Evolutionary conservation across 1,140 invertebrate species (phyloP).

Genomic region (Heliconius himera): DNA sequence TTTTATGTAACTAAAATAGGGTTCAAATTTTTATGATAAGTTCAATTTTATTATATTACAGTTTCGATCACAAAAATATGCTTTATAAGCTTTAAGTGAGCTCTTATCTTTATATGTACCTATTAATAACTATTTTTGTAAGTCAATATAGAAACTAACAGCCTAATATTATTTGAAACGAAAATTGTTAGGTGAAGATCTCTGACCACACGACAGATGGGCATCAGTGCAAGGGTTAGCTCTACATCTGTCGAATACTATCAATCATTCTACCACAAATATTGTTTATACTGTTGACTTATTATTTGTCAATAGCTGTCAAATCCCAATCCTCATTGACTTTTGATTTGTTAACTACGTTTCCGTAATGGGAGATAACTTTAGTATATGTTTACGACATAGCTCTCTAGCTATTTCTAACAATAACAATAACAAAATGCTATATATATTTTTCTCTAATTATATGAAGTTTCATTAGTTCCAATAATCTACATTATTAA

Average conservation of each 20-base stretch:
- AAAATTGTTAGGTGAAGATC: slow-evolving; percentile 23
- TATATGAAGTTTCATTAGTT: no score
- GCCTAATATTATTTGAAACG: background rate
- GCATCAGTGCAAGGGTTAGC: slow-evolving; percentile 60
- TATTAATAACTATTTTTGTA: no score
- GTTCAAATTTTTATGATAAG: slow-evolving; percentile 28
- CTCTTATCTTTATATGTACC: no score
- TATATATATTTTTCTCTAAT: no score
- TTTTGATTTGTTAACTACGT: slow-evolving; percentile 12
- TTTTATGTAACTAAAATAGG: slow-evolving; percentile 34
- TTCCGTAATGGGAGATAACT: background rate
- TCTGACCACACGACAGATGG: slow-evolving; percentile 66
- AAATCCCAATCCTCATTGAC: slow-evolving; percentile 37
- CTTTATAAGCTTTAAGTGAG: no score
- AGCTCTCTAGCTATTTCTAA: background rate
- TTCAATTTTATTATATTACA: no score
- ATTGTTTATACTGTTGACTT: slow-evolving; percentile 67
- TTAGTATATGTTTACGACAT: no score
- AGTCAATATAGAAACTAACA: no score
- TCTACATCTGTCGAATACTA: slow-evolving; percentile 70
- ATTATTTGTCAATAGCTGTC: slow-evolving; percentile 62
- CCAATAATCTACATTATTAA: slow-evolving; percentile 9
- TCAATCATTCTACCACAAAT: slow-evolving; percentile 72
- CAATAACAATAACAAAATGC: no score
- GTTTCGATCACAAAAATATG: no score